Base-by-base conservation (phyloP, 2,888 invertebrate genomes). In the Noctua janthe region DNA sequence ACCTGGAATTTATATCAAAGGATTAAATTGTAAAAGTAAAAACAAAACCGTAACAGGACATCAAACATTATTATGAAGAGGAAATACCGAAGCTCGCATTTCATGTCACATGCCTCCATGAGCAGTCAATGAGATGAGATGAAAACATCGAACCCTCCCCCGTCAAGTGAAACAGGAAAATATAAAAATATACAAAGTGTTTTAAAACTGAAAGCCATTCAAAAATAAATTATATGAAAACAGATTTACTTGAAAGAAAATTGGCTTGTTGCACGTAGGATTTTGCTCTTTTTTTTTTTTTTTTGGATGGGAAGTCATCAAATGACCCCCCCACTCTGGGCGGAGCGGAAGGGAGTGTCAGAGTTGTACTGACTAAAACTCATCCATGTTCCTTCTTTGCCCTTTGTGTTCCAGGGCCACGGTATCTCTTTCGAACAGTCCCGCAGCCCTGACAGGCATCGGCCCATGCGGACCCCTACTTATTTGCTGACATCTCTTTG, bases 121-220 rank as follows among this genome's bases (percentile, higher is more conserved):
- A 79, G 85, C 56, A 82, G 80, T 82, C 69, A 84, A 73, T 73
- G 84, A 64, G 72, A 70, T 71, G 84, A 59, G 72, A 70, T 71
- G 84, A 59, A 81, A 84, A 81, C 20, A 69, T 78, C 11, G 49
- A 79, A 62, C 8, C 15, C 54, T 0, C 66, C 13, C 29, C n/a
- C 47, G 11, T 43, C 54, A 78, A 39, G 54, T 15, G 67, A 72
- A 72, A 56, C 39, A 62, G 62, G 64, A 81, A 71, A 71, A 47
- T 71, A 81, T 23, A 75, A 81, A 71, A 71, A 47, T 71, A 81
- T 23, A 75, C 29, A n/a, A 67, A 47, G 35, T 23, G 35, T 43
- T 76, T 82, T 56, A 51, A 67, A 83, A 71, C n/a, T 54, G 47
- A n/a, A 72, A 74, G 29, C 29, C 23, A 66, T 85, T 66, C 0